Evolutionary conservation across 1,140 invertebrate species (phyloP).

Genomic region (Orchesella cincta): DNA sequence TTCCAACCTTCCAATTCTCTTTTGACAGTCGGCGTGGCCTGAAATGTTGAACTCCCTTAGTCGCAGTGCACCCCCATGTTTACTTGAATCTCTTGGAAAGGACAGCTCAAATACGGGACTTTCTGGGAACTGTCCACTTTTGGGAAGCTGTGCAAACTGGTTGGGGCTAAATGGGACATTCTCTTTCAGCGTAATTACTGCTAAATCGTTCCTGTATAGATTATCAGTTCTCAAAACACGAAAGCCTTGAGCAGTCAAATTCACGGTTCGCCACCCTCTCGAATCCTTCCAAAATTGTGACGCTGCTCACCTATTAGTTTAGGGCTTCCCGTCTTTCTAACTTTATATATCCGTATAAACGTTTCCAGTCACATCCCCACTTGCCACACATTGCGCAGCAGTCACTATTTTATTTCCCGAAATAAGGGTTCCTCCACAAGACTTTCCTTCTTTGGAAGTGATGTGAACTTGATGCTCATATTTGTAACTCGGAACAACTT

Average conservation of each 20-base stretch:
- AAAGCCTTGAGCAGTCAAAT: neutral
- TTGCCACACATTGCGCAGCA: neutral
- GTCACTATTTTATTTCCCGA: neutral
- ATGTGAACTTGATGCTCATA: neutral
- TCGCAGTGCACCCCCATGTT: neutral
- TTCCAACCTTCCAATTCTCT: neutral
- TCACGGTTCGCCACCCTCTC: neutral
- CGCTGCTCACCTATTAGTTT: neutral
- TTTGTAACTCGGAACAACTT: neutral
- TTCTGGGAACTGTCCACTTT: neutral
- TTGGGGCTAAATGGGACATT: neutral
- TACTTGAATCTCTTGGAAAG: neutral
- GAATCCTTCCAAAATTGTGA: neutral
- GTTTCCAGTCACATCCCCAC: neutral
- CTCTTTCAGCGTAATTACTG: neutral
- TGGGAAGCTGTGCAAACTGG: neutral
- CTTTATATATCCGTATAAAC: neutral
- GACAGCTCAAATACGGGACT: neutral
- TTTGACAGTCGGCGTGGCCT: neutral
- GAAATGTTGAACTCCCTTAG: neutral
- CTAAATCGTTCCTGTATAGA: conserved; percentile 8
- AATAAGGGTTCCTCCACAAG: neutral
- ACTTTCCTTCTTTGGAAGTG: neutral
- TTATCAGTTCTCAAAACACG: neutral
- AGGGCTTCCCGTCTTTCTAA: neutral